Evolutionary conservation across 2,113 vertebrate species (phyloP), one percentile per base, ranked within the genome.

Genomic region (Aldabrachelys gigantea): DNA sequence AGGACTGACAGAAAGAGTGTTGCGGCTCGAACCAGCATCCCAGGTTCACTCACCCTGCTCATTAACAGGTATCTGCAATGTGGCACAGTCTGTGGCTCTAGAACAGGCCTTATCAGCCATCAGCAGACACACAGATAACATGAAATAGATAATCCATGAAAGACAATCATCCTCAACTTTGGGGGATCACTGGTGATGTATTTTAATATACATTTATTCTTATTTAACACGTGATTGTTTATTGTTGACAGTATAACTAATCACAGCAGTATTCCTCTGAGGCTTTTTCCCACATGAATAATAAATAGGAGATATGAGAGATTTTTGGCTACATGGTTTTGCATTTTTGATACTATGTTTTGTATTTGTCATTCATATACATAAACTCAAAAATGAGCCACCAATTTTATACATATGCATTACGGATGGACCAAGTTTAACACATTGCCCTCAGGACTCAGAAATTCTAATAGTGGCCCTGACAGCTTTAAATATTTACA

Each of bases 371-470:
- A 93, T 92, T 97, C 90, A 82, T 78, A 87, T 47, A 84, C n/a
- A 96, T 72, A 95, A 92, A 97, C 94, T 95, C 88, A 94, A 83
- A 97, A 96, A 84, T n/a, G 88, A 95, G 80, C 27, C 76, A 93
- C 76, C 53, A 54, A 54, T 35, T 93, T 90, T 91, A 89, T 82
- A 91, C 62, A 86, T 90, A 89, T 59, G 87, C 88, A 91, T 96
- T 93, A 92, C 79, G 72, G 96, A 97, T 79, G 89, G 79, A 89
- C 89, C 85, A 96, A 82, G 93, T 96, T 95, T 89, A 95, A 82
- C 85, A 93, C 35, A 87, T 87, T 87, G 93, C 38, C 84, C n/a
- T n/a, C 53, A 94, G 72, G 91, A 50, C 88, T 97, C 89, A 91
- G 87, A 95, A 97, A 95, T 95, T 96, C 80, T 97, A 95, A 92